phyloP scores from a whole-genome alignment of 2,113 vertebrate genomes.

The Grammomys surdaster region DNA sequence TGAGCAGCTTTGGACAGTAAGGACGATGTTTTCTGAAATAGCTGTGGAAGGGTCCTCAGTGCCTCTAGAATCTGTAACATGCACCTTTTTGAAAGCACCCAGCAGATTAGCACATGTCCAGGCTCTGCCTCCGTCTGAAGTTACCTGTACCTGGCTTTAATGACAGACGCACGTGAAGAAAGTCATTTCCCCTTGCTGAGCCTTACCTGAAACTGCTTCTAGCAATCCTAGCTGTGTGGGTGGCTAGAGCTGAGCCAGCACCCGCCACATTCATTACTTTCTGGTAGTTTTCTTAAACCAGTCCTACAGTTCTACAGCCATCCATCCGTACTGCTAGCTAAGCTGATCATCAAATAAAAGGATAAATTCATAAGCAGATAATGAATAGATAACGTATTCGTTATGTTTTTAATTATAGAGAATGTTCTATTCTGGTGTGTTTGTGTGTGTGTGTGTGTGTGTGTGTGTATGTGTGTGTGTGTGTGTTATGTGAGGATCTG shows the following conservation, averaged over 20 bases:
- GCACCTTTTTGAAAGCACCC: not conserved
- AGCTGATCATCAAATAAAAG: not conserved
- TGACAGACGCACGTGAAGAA: not conserved
- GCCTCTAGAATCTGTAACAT: rapidly evolving
- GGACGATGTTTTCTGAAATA: rapidly evolving
- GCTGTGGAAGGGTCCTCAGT: not conserved
- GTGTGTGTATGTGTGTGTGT: not conserved
- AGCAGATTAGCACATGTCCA: not conserved
- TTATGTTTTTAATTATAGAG: not conserved
- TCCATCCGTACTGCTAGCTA: not conserved
- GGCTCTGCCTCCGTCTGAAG: not conserved
- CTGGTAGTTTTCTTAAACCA: not conserved
- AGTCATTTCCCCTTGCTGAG: not conserved
- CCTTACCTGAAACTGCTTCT: not conserved
- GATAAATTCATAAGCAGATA: not conserved
- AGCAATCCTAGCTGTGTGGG: rapidly evolving
- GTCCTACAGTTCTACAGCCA: not conserved
- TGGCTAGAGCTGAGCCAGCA: rapidly evolving
- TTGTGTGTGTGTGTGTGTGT: not conserved
- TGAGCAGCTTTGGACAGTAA: not conserved
- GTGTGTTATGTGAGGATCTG: not conserved
- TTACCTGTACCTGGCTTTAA: rapidly evolving
- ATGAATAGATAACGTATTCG: not conserved
- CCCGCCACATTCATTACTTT: rapidly evolving
- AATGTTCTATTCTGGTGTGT: not conserved